A percentile compares a stretch with the other conserved stretches of the same genome.
These are phyloP conservation scores for Archips xylosteana DNA, from an alignment of 2,888 invertebrate genomes.

Conservation along the genomic window DNA sequence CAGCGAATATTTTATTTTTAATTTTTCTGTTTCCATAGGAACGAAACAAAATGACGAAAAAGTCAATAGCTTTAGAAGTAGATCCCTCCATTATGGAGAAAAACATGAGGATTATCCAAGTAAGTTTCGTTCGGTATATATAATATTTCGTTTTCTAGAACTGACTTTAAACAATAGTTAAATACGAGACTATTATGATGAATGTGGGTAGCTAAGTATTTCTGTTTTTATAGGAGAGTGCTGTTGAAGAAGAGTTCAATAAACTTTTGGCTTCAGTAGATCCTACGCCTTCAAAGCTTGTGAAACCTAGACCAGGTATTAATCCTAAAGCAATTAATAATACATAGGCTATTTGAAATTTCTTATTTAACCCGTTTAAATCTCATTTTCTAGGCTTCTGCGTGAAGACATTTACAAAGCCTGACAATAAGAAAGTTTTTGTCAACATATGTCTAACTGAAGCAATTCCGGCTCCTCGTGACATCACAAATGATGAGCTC, in stretches of 20 bases:
- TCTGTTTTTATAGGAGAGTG: conserved; percentile 72
- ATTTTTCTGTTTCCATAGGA: conserved; percentile 51
- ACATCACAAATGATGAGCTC: conserved; percentile 90
- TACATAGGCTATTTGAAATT: background rate
- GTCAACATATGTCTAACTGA: conserved; percentile 94
- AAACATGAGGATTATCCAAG: conserved; percentile 80
- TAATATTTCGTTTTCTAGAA: conserved; percentile 44
- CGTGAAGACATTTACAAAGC: conserved; percentile 89
- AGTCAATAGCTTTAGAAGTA: conserved; percentile 85
- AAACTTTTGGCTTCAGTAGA: conserved; percentile 82
- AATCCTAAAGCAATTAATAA: background rate
- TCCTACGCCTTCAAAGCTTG: conserved; percentile 85
- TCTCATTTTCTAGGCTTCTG: conserved; percentile 88
- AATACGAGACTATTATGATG: background rate
- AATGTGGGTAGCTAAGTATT: conserved; percentile 11
- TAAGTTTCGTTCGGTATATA: conserved; percentile 47
- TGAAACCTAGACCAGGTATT: conserved; percentile 89
- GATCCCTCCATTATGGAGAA: conserved; percentile 87
- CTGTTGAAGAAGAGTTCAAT: conserved; percentile 86
- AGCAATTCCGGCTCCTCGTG: conserved; percentile 90
- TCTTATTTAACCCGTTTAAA: background rate
- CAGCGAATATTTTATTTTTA: background rate
- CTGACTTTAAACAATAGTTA: background rate
- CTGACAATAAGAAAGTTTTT: conserved; percentile 90
- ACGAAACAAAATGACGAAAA: conserved; percentile 72